phyloP scores from a whole-genome alignment of 2,113 vertebrate species.

The Columbina picui region DNA sequence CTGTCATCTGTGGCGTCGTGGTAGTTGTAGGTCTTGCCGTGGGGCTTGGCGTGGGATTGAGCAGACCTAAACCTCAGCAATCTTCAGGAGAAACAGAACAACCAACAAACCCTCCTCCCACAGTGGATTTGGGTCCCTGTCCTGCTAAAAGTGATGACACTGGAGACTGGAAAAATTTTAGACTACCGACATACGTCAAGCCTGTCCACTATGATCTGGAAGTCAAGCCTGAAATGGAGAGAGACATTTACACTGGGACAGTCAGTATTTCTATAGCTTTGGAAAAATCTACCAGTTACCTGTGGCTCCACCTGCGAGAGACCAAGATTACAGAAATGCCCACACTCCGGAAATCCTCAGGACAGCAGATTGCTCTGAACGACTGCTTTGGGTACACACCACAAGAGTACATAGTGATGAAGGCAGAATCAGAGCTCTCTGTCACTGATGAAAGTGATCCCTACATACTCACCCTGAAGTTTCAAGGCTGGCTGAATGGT shows the following conservation, averaged over 20 bases:
- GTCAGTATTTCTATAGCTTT: slow-evolving; percentile 81
- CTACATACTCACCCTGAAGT: slow-evolving; percentile 87
- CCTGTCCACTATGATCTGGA: slow-evolving; percentile 90
- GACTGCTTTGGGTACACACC: slow-evolving; percentile 85
- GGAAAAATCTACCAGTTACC: slow-evolving; percentile 61
- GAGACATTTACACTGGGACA: slow-evolving; percentile 84
- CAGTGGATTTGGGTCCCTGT: slow-evolving; percentile 71
- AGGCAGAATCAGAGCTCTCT: slow-evolving; percentile 70
- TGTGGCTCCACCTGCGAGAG: slow-evolving; percentile 94
- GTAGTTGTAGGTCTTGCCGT: slow-evolving; percentile 82
- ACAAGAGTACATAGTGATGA: slow-evolving; percentile 90
- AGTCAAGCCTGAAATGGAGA: slow-evolving; percentile 81
- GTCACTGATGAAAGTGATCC: not conserved
- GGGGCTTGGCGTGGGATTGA: slow-evolving; percentile 88
- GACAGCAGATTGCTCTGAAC: slow-evolving; percentile 65
- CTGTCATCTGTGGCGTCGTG: slow-evolving; percentile 81
- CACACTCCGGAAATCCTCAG: slow-evolving; percentile 58
- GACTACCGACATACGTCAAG: slow-evolving; percentile 81
- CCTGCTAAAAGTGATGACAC: slow-evolving; percentile 67
- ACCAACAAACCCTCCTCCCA: not conserved
- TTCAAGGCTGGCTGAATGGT: slow-evolving; percentile 89
- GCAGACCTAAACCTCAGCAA: slow-evolving; percentile 39
- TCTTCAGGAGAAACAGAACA: not conserved
- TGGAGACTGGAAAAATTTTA: slow-evolving; percentile 86
- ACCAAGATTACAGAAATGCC: slow-evolving; percentile 82